These are phyloP conservation scores for Pygoscelis adeliae DNA, from an alignment of 2,113 vertebrate species.

Conservation along the genomic window DNA sequence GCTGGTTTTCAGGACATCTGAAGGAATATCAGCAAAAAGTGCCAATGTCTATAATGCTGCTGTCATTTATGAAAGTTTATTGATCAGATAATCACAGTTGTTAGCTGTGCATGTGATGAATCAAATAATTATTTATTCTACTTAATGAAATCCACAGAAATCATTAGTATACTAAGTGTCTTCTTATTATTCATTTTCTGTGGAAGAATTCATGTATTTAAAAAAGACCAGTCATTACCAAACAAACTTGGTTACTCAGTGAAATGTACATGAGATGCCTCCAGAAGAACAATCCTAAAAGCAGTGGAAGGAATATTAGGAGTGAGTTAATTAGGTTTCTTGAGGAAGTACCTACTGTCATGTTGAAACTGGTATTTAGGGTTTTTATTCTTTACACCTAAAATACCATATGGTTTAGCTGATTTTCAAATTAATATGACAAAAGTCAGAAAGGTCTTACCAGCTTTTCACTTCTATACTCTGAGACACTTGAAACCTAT, in stretches of 20 bases:
- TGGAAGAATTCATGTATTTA: background rate
- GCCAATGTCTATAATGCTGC: background rate
- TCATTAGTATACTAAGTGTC: background rate
- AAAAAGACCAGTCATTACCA: background rate
- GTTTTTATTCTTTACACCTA: background rate
- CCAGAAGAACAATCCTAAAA: background rate
- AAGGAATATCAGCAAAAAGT: background rate
- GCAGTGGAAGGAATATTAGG: background rate
- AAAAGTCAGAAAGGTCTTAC: background rate
- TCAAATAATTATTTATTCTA: background rate
- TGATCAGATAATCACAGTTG: background rate
- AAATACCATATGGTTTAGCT: background rate
- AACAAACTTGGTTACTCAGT: background rate
- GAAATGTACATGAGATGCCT: background rate
- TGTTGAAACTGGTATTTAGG: background rate
- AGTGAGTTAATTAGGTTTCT: background rate
- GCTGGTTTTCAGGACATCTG: background rate
- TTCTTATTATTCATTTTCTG: background rate
- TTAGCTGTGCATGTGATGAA: background rate
- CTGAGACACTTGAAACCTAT: background rate
- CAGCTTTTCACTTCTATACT: background rate
- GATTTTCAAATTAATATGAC: background rate
- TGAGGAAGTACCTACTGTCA: background rate
- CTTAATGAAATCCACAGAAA: background rate
- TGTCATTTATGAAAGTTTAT: background rate